A percentile compares a stretch with the other conserved stretches of the same genome.
Evolutionary conservation across 2,113 vertebrate genomes (phyloP).

Genomic region (Sus scrofa): T2T-Sscrofa CM000812.6:282782001-282782500

Average conservation of each 20-base stretch:
- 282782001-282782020: not conserved
- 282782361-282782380: conserved; percentile 50
- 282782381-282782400: not conserved
- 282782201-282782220: not conserved
- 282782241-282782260: not conserved
- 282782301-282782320: not conserved
- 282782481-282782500: not conserved
- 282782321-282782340: not conserved
- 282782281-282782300: not conserved
- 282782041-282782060: not conserved
- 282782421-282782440: not conserved
- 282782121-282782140: not conserved
- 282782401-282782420: not conserved
- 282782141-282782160: not conserved
- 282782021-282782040: no score
- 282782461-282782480: not conserved
- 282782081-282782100: not conserved
- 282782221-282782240: not conserved
- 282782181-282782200: not conserved
- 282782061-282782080: not conserved
- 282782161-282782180: fast-evolving
- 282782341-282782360: not conserved
- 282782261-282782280: not conserved
- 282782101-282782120: not conserved
- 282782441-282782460: not conserved